phyloP scores from a whole-genome alignment of 1,140 invertebrate species.

The Cyclina sinensis region DNA sequence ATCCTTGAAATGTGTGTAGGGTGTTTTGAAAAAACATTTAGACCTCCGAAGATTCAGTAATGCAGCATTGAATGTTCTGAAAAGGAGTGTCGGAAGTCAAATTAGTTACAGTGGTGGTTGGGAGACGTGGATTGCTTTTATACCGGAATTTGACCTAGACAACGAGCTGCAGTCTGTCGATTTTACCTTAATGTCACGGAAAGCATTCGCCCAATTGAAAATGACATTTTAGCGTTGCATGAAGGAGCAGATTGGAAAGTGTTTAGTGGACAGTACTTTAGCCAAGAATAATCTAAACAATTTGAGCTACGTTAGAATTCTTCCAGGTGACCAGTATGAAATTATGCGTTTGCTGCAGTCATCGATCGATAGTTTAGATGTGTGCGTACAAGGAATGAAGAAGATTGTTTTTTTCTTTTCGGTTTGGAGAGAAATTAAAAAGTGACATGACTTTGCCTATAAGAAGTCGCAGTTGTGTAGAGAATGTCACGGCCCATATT shows the following conservation, averaged over 20 bases:
- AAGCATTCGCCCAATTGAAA: not conserved
- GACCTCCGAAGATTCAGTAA: not conserved
- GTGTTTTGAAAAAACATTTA: not conserved
- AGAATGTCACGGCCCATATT: not conserved
- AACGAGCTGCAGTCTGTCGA: not conserved
- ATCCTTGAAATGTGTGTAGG: not conserved
- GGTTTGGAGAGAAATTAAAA: conserved; percentile 24
- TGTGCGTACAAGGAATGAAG: not conserved
- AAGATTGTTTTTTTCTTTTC: conserved; percentile 10
- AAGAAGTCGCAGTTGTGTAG: not conserved
- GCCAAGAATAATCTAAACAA: conserved; percentile 31
- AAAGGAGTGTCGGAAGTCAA: conserved; percentile 15
- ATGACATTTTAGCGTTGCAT: not conserved
- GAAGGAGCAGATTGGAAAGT: not conserved
- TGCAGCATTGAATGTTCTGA: not conserved
- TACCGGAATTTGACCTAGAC: not conserved
- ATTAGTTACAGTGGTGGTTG: not conserved
- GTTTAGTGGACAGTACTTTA: not conserved
- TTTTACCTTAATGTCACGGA: not conserved
- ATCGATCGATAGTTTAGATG: not conserved
- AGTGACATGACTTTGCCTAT: not conserved
- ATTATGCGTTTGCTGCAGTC: not conserved
- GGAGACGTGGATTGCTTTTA: conserved; percentile 21
- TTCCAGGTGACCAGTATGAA: not conserved
- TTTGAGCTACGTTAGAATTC: not conserved